phyloP scores from a whole-genome alignment of 2,113 vertebrate genomes.

The Cheilinus undulatus region DNA sequence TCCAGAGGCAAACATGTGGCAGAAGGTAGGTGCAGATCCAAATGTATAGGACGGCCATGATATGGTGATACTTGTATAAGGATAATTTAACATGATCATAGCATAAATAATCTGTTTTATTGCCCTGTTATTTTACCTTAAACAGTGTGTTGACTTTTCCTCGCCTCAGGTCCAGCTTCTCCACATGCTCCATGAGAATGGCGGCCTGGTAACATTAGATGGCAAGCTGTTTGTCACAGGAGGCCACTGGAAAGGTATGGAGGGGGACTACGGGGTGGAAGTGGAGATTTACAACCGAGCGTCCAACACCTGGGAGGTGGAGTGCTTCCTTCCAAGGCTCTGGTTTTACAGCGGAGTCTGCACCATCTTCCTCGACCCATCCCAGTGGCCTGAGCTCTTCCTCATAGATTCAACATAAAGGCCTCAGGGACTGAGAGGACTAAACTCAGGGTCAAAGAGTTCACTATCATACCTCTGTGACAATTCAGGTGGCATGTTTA shows the following conservation, averaged over 20 bases:
- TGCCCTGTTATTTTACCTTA: background rate
- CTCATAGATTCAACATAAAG: slow-evolving; percentile 56
- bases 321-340: slow-evolving; percentile 89
- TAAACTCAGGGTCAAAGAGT: slow-evolving; percentile 5
- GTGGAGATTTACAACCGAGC: slow-evolving; percentile 91
- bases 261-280: slow-evolving; percentile 93
- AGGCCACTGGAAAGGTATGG: slow-evolving; percentile 97
- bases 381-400: slow-evolving; percentile 88
- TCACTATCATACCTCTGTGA: slow-evolving; percentile 3
- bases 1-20: slow-evolving; percentile 94
- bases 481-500: slow-evolving; percentile 26
- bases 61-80: background rate
- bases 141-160: background rate
- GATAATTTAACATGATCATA: background rate
- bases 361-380: slow-evolving; percentile 90
- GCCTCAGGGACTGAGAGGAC: background rate
- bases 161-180: slow-evolving; percentile 89
- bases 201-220: slow-evolving; percentile 88
- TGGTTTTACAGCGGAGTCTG: slow-evolving; percentile 95
- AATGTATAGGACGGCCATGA: background rate
- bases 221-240: slow-evolving; percentile 89
- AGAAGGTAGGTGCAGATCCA: slow-evolving; percentile 85
- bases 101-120: background rate
- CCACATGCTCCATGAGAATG: slow-evolving; percentile 95
- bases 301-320: slow-evolving; percentile 87